Conservation (phyloP, 2,113 vertebrate genomes). For the Caracal caracal region DNA sequence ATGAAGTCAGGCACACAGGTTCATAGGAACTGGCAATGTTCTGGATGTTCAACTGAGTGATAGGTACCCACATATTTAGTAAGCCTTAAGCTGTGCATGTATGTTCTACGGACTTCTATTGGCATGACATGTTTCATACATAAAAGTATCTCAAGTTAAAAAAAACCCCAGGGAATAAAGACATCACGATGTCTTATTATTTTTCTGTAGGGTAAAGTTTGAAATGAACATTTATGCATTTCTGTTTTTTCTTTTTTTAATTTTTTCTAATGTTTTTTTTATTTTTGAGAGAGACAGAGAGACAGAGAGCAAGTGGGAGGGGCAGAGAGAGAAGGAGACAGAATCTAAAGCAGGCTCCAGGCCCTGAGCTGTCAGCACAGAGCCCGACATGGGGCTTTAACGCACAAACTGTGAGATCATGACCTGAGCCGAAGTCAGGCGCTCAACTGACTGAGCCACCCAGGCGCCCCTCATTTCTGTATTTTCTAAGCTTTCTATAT, state of each 20-base stretch:
- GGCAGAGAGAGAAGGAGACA: no score
- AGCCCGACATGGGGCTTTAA: no score
- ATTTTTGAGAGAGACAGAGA: no score
- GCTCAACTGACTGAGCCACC: no score
- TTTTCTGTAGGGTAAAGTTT: neutral
- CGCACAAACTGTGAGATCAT: no score
- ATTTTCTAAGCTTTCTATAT: neutral
- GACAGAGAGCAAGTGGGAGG: no score
- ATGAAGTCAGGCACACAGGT: neutral
- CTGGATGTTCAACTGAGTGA: neutral
- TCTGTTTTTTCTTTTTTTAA: neutral
- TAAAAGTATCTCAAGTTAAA: neutral
- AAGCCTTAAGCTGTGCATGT: neutral
- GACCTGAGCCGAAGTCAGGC: no score
- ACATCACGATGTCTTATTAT: neutral
- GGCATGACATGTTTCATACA: neutral
- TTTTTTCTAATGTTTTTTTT: no score
- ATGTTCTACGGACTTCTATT: neutral
- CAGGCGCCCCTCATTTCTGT: neutral
- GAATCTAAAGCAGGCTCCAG: no score
- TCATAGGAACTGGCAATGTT: neutral
- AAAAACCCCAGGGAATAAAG: neutral
- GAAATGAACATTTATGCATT: neutral
- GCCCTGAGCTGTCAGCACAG: no score
- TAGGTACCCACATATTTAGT: no score